Evolutionary conservation across 2,888 invertebrate genomes (phyloP), one percentile per base, ranked within the genome.

Genomic region (Disparrhopalites patrizii): DNA sequence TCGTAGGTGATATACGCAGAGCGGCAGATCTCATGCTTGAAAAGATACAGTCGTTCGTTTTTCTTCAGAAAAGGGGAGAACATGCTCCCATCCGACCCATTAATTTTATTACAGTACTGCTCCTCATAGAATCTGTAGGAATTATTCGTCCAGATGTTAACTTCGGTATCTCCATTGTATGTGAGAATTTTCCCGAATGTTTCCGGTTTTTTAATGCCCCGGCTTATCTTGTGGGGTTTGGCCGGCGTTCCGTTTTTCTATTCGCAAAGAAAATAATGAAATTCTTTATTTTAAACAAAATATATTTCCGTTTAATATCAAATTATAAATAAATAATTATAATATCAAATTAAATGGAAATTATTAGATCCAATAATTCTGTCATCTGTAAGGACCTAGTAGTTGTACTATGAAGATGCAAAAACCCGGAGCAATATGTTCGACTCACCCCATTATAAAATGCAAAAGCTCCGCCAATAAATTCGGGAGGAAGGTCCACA

Each of bases 1-100:
- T 66, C 57, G 52, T 58, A 72, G 4, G 43, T 65, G 30, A 68
- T 20, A 25, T 64, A 69, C 7, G 69, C 23, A 13, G 70, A 69
- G 10, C 72, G 73, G 73, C 80, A 80, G 13, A 80, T 64, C 60
- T 80, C 79, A 4, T 76, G 74, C 5, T 77, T 76, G 67, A 78
- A 80, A 0, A 79, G 76, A 31, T 75, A 75, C 4, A 80, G 50
- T 0, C 72, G 73, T 25, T 77, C 74, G 30, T 74, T 67, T 63
- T 77, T 77, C 20, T 70, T 68, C 10, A 80, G 71, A 52, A 77
- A 77, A 0, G 80, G 79, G 5, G 76, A 77, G 72, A 79, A 78
- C 28, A 79, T 71, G 1, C 77, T 75, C 10, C 80, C 80, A 67
- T 80, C 80, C 0, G 78, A 78, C 8, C 80, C 80, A 23, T 77